Base-by-base conservation (phyloP, 1,140 invertebrate genomes). In the Propsilocerus akamusi region DNA sequence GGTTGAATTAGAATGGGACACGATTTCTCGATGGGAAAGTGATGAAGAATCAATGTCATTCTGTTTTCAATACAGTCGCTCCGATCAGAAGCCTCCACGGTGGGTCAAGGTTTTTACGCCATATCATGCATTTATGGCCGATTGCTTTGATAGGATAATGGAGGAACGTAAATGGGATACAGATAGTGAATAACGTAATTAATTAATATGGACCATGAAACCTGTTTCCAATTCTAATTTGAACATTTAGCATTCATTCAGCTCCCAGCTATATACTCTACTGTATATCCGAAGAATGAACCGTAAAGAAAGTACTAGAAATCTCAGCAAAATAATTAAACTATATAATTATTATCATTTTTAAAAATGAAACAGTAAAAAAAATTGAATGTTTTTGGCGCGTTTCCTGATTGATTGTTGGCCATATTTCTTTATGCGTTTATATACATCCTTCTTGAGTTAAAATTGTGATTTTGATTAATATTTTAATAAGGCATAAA, bases 101-200 rank as follows among this genome's bases (percentile, higher is more conserved):
- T 81, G 85, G 77, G 75, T 94, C 23, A 85, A 87, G 68, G 81
- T 93, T 54, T 85, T 82, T 62, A 83, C 82, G 41, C 46, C 46
- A 25, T 47, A 95, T 90, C 92, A 88, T 65, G 78, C 86, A 59
- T 95, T 86, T 72, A 78, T 96, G 61, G 81, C 82, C 66, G 91
- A 95, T 63, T 95, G 91, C 67, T 92, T 96, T 69, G 87, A 95
- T 65, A 75, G 86, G 72, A 86, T 97, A 74, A 80, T 86, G 58
- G 86, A 94, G 64, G 91, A 97, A 64, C 75, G 76, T 51, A 85
- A 81, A 62, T 86, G 82, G 81, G 71, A 77, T 34, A 81, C 85
- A 59, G 76, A 78, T 34, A 80, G 81, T 14, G 82, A 86, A 69
- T 83, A 74, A 56, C 56, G 50, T 49, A n/a, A 23, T 34, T 24